Evolutionary conservation across 2,888 invertebrate genomes (phyloP).

Genomic region (Sinopyrophorus schimmeli): DNA sequence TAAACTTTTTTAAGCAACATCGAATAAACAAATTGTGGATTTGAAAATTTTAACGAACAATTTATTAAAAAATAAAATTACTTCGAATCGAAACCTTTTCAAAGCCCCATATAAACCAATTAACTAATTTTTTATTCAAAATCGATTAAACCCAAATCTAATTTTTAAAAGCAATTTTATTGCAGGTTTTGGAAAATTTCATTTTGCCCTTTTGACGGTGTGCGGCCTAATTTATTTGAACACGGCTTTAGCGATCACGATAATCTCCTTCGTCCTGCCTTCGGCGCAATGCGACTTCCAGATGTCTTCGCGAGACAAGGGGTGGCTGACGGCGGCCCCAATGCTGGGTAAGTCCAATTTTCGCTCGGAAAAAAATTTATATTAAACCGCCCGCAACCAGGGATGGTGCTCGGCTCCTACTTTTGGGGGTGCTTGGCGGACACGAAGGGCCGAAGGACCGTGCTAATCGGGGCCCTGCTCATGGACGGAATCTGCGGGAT

Average conservation of each 20-base stretch:
- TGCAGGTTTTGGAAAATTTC: constrained; percentile 81
- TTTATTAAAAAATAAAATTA: too few relatives aligned
- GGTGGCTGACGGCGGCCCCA: constrained; percentile 75
- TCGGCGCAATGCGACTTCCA: constrained; percentile 81
- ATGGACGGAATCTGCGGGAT: constrained; percentile 75
- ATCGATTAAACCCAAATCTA: not conserved
- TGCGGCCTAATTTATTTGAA: constrained; percentile 82
- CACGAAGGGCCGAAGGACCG: constrained; percentile 76
- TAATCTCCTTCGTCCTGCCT: constrained; percentile 80
- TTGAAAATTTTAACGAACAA: too few relatives aligned
- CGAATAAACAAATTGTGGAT: too few relatives aligned
- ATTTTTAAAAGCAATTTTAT: constrained; percentile 7
- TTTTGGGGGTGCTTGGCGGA: constrained; percentile 86
- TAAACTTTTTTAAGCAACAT: too few relatives aligned
- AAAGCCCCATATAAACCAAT: too few relatives aligned
- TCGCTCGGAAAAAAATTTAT: too few relatives aligned
- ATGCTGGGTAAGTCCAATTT: constrained; percentile 73
- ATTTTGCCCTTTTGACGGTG: constrained; percentile 72
- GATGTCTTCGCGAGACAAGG: constrained; percentile 78
- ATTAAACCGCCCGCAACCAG: too few relatives aligned
- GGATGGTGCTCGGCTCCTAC: constrained; percentile 82
- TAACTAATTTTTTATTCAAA: too few relatives aligned
- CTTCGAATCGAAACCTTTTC: too few relatives aligned
- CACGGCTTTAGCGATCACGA: constrained; percentile 80
- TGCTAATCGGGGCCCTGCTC: constrained; percentile 72